A percentile compares a stretch with the other conserved stretches of the same genome.
phyloP scores from a whole-genome alignment of 2,113 vertebrate species.

The Oxyruncus cristatus region DNA sequence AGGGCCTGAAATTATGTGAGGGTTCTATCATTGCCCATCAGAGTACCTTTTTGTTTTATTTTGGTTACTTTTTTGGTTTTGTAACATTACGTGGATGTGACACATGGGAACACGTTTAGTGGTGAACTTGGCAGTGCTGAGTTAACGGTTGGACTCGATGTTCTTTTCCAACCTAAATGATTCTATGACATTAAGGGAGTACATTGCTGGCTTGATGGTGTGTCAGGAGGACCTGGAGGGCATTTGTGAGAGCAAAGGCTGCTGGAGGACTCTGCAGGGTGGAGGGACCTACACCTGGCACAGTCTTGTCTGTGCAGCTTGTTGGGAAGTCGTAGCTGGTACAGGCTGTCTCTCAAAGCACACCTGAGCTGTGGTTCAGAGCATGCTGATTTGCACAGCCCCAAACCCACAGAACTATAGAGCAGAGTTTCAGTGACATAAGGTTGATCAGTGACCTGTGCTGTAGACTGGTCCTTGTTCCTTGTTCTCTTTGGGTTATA shows the following conservation, averaged over 20 bases:
- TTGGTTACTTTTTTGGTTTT: neutral
- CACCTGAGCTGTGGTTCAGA: neutral
- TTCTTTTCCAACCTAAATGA: neutral
- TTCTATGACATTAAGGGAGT: neutral
- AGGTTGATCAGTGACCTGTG: neutral
- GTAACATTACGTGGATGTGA: neutral
- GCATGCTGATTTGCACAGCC: neutral
- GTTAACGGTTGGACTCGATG: neutral
- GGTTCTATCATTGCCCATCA: neutral
- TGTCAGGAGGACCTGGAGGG: neutral
- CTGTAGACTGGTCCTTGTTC: neutral
- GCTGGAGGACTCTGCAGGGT: neutral
- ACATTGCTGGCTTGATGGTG: neutral
- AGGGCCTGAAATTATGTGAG: neutral
- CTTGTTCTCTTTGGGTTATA: neutral
- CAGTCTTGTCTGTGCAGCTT: neutral
- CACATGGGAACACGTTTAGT: neutral
- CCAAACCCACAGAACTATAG: neutral
- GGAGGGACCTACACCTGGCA: neutral
- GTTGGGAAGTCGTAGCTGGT: neutral
- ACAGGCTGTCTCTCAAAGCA: neutral
- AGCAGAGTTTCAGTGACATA: accelerated
- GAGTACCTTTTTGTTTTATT: neutral
- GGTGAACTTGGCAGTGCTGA: neutral
- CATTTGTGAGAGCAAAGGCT: neutral